Percentiles rank a stretch among this genome's conserved stretches.
Evolutionary conservation across 2,888 invertebrate genomes (phyloP).

Genomic region (Artemia sinica): DNA sequence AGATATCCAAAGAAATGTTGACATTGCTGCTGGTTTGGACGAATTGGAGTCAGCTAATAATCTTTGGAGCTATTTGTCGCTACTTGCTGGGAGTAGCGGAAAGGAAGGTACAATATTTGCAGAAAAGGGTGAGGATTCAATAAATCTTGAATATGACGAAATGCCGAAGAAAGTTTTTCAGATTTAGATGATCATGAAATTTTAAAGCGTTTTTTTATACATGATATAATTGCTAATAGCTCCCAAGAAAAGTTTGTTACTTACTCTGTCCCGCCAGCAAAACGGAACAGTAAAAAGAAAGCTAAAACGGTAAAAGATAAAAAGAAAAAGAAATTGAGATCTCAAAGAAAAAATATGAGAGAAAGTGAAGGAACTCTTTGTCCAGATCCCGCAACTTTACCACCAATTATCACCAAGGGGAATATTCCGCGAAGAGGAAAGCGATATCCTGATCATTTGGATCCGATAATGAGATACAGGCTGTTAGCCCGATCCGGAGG

Average conservation of each 20-base stretch:
- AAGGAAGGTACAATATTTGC: neutral
- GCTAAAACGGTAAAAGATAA: no score
- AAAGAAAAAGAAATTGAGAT: neutral
- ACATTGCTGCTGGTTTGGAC: neutral
- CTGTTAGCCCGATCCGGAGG: constrained; percentile 21
- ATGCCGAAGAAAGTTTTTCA: constrained; percentile 1
- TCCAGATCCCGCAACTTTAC: neutral
- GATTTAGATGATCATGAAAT: neutral
- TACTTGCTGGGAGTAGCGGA: neutral
- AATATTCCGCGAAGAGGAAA: constrained; percentile 14
- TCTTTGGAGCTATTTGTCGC: neutral
- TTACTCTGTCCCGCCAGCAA: neutral
- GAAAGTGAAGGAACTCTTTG: neutral
- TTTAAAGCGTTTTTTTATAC: constrained; percentile 1
- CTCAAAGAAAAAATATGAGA: neutral
- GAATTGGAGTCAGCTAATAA: neutral
- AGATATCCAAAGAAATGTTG: neutral
- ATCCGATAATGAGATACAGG: constrained; percentile 21
- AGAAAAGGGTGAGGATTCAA: neutral
- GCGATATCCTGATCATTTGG: constrained; percentile 21
- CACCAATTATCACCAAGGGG: neutral
- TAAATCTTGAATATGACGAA: neutral
- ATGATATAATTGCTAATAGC: constrained; percentile 2
- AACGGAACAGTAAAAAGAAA: neutral
- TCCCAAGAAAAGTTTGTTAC: neutral